A percentile compares a stretch with the other conserved stretches of the same genome.
phyloP scores from a whole-genome alignment of 2,888 invertebrate species.

The Pristionchus fissidentatus region DNA sequence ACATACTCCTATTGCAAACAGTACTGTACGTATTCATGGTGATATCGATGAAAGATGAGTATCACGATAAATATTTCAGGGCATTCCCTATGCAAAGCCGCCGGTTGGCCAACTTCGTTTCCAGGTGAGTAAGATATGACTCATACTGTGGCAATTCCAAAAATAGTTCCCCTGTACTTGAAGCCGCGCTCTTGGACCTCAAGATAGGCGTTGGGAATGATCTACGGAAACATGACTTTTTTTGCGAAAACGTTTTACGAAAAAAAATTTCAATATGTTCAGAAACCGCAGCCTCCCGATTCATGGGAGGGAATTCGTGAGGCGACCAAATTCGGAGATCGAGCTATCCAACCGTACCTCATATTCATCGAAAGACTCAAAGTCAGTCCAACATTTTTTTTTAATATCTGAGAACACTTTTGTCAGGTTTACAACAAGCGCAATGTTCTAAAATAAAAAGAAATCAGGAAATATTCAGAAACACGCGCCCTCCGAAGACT shows the following conservation, averaged over 20 bases:
- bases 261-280: neutral
- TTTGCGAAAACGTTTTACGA: neutral
- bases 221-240: no score
- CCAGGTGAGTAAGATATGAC: neutral
- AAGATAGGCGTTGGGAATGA: no score
- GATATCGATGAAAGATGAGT: no score
- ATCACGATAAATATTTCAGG: neutral
- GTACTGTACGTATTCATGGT: no score
- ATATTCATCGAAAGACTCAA: slow-evolving; percentile 12
- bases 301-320: slow-evolving; percentile 58
- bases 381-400: neutral
- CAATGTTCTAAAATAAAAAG: neutral
- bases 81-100: slow-evolving; percentile 44
- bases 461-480: slow-evolving; percentile 10
- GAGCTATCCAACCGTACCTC: slow-evolving; percentile 56
- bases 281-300: slow-evolving; percentile 58
- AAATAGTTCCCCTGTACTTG: no score
- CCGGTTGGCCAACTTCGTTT: slow-evolving; percentile 24
- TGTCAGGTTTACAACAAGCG: neutral
- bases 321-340: slow-evolving; percentile 54
- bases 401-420: neutral
- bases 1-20: neutral
- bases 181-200: no score
- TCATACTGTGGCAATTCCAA: neutral
- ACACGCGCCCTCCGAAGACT: slow-evolving; percentile 17